Base-by-base conservation (phyloP, 1,140 invertebrate genomes). In the Ladona fulva region DNA sequence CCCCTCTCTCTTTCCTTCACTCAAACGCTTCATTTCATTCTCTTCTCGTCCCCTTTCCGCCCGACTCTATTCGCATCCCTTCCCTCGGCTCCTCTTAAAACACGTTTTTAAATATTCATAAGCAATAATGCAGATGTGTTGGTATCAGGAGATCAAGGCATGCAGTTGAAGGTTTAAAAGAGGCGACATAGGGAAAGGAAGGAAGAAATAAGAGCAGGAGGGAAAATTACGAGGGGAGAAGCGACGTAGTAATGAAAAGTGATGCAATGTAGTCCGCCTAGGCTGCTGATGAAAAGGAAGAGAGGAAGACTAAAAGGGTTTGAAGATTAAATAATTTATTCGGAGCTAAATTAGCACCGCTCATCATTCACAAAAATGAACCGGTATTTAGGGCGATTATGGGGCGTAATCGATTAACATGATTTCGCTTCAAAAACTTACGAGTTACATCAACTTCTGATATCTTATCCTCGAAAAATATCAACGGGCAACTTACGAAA, bases 51-150 rank as follows among this genome's bases (percentile, higher is more conserved):
- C 10, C 44, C 44, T 19, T 52, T 19, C 10, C 44, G 44, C 44
- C 44, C 19, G 10, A 10, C 19, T 19, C 19, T 52, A 52, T 19
- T 19, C 44, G 19, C 44, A 11, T 66, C 52, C 3, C 52, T 6
- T 22, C 52, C 52, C n/a, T 66, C 52, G 16, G 12, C 52, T 66
- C 52, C 52, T 66, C 52, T 66, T 66, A 66, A 66, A 66, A 66
- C 52, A 66, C 52, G 52, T 66, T 66, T 66, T 66, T 22, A 66
- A 66, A 66, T 66, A 66, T 66, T 16, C 52, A 66, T 66, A 66
- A 66, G 52, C 52, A 66, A 66, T 66, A 66, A 66, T 66, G 52
- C 52, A 22, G 52, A 66, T 66, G 52, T 66, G 52, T 66, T 66
- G 52, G 52, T 66, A 22, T 66, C 52, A 66, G 52, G 52, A 66